Conservation (phyloP, 2,113 vertebrate genomes). For the Varanus salvator region DNA sequence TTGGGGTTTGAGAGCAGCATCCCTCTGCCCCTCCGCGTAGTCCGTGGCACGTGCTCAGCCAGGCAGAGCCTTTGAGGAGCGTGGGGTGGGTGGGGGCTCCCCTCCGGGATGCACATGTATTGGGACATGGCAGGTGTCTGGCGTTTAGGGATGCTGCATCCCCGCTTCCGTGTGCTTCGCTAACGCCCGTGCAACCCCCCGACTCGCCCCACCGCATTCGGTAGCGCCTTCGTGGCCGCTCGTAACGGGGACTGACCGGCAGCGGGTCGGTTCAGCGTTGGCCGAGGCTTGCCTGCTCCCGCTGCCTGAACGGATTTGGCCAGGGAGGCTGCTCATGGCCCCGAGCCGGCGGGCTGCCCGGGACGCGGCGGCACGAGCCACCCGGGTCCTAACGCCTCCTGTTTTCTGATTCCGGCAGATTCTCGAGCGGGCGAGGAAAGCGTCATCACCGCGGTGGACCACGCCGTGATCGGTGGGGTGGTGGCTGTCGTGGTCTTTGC, state of each 20-base stretch:
- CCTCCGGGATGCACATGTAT: neutral
- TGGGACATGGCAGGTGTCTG: neutral
- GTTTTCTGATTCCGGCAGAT: constrained; percentile 82
- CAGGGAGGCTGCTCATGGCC: too few species aligned
- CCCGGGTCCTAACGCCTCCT: constrained; percentile 30
- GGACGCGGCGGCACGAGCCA: neutral
- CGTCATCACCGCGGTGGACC: constrained; percentile 90
- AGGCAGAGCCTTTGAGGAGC: too few species aligned
- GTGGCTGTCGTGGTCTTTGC: constrained; percentile 99
- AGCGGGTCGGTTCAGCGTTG: constrained; percentile 50
- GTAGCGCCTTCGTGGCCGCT: constrained; percentile 1
- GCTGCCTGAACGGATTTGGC: neutral
- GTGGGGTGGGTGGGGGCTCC: neutral
- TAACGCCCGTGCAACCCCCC: constrained; percentile 27
- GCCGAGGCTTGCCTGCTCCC: constrained; percentile 43
- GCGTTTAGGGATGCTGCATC: neutral
- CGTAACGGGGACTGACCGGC: neutral
- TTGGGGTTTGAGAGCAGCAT: neutral
- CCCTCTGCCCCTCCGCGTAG: too few species aligned
- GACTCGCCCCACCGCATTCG: constrained; percentile 20
- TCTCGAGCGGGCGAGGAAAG: constrained; percentile 92
- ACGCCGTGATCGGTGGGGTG: constrained; percentile 96
- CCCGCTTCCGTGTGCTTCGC: neutral
- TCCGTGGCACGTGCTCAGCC: neutral
- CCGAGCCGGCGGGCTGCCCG: constrained; percentile 44